Percentiles rank a stretch among this genome's conserved stretches.
These are phyloP conservation scores for Ammodytes marinus DNA, from an alignment of 2,113 vertebrate genomes.

Conservation along the genomic window DNA sequence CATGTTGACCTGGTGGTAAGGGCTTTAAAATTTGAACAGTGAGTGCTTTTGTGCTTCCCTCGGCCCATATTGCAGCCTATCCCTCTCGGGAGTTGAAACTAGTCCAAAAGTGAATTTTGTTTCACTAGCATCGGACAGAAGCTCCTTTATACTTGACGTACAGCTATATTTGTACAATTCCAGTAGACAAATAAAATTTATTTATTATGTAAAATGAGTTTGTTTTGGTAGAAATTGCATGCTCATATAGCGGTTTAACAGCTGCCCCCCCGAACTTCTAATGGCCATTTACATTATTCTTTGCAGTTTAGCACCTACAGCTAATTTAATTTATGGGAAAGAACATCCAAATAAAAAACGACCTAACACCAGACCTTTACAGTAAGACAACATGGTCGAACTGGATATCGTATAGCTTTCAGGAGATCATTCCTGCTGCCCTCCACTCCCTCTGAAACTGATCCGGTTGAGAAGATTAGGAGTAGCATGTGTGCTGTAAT, in stretches of 20 bases:
- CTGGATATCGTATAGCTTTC: slow-evolving; percentile 53
- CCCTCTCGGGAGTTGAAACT: slow-evolving; percentile 55
- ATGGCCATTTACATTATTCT: background rate
- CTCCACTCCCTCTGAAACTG: slow-evolving; percentile 71
- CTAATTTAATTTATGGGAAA: background rate
- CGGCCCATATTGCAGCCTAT: slow-evolving; percentile 8
- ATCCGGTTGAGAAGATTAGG: slow-evolving; percentile 75
- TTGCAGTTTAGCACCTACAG: background rate
- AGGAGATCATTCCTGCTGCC: slow-evolving; percentile 53
- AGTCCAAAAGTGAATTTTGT: slow-evolving; percentile 54
- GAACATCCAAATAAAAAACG: background rate
- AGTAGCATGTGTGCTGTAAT: slow-evolving; percentile 75
- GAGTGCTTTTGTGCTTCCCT: slow-evolving; percentile 53
- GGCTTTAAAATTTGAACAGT: background rate
- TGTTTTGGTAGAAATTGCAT: background rate
- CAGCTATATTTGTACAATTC: background rate
- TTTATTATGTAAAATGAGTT: background rate
- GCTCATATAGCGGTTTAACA: background rate
- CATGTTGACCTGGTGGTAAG: background rate
- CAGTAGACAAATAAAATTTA: background rate
- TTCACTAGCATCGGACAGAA: slow-evolving; percentile 24
- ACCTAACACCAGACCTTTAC: slow-evolving; percentile 5
- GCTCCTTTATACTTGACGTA: slow-evolving; percentile 37
- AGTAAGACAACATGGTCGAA: slow-evolving; percentile 31
- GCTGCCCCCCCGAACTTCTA: background rate